Percentiles rank a stretch among this genome's conserved stretches.
Evolutionary conservation across 1,140 invertebrate genomes (phyloP).

Genomic region (Drosophila pallidifrons): DNA sequence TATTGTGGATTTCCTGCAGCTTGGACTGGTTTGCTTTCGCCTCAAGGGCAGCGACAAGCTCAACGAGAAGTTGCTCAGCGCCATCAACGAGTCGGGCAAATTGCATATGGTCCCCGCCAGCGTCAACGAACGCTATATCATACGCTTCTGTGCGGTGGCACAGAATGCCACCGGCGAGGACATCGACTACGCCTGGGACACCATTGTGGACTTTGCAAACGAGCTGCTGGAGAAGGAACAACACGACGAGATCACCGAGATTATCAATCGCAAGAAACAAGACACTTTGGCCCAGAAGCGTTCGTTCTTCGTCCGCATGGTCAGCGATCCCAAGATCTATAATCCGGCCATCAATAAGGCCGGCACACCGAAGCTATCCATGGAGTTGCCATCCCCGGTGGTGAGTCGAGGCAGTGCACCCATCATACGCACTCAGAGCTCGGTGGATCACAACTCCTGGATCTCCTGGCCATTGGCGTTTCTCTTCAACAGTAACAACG

Average conservation of each 20-base stretch:
- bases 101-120: slow-evolving; percentile 98
- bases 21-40: slow-evolving; percentile 94
- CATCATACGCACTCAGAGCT: slow-evolving; percentile 85
- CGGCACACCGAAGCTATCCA: slow-evolving; percentile 86
- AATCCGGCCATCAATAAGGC: slow-evolving; percentile 94
- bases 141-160: slow-evolving; percentile 97
- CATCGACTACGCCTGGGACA: slow-evolving; percentile 96
- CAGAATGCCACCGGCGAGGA: slow-evolving; percentile 95
- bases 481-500: slow-evolving; percentile 90
- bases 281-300: slow-evolving; percentile 94
- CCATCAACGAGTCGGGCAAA: slow-evolving; percentile 98
- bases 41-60: slow-evolving; percentile 94
- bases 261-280: slow-evolving; percentile 88
- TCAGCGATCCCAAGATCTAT: slow-evolving; percentile 98
- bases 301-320: slow-evolving; percentile 98
- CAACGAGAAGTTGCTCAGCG: slow-evolving; percentile 97
- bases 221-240: slow-evolving; percentile 92
- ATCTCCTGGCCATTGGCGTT: slow-evolving; percentile 96
- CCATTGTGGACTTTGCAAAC: slow-evolving; percentile 93
- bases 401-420: slow-evolving; percentile 85
- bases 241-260: slow-evolving; percentile 89
- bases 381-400: slow-evolving; percentile 84
- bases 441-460: slow-evolving; percentile 89
- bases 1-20: slow-evolving; percentile 84
- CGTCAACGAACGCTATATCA: slow-evolving; percentile 95